Base-by-base conservation (phyloP, 1,140 invertebrate species). In the Drosophila sulfurigaster region DNA sequence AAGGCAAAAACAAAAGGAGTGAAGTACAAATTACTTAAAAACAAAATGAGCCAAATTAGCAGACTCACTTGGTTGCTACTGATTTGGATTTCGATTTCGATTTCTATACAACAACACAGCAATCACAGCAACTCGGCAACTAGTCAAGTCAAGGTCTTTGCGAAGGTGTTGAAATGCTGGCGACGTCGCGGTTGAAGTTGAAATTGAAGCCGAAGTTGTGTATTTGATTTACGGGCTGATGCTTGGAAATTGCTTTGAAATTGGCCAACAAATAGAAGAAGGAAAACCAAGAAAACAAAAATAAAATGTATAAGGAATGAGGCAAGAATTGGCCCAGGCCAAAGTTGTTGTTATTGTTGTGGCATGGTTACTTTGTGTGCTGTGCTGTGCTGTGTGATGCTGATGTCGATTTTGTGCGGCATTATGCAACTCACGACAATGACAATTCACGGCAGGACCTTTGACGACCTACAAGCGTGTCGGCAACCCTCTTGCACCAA, bases 371-470 rank as follows among this genome's bases (percentile, higher is more conserved):
- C 28, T 35, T 59, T 64, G 65, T 48, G 35, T 38, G 20, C 32
- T 6, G 32, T 60, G 51, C 15, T 48, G 46, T 65, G 58, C 25
- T 57, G 52, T 45, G 54, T 57, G 32, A 54, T 51, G 45, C 66
- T 66, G 80, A 72, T 87, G 83, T 88, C 85, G 83, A 80, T 87
- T 88, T 80, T 89, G 80, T 88, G 85, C 83, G 83, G 83, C 83
- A 87, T 87, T 91, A 91, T 91, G 86, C 82, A 91, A 91, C 87
- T 91, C 88, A 91, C 88, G 88, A 91, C 88, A 91, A 91, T 91
- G 88, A 91, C 88, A 91, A 91, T 91, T 91, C 88, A 91, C 88
- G 88, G 82, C 88, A 91, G 88, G 88, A 91, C 88, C 88, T 91
- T 91, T 91, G 80, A 83, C 88, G 88, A 91, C 88, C 88, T 87